A percentile compares a stretch with the other conserved stretches of the same genome.
Conservation (phyloP, 2,113 vertebrate species). For the Corynorhinus townsendii region DNA sequence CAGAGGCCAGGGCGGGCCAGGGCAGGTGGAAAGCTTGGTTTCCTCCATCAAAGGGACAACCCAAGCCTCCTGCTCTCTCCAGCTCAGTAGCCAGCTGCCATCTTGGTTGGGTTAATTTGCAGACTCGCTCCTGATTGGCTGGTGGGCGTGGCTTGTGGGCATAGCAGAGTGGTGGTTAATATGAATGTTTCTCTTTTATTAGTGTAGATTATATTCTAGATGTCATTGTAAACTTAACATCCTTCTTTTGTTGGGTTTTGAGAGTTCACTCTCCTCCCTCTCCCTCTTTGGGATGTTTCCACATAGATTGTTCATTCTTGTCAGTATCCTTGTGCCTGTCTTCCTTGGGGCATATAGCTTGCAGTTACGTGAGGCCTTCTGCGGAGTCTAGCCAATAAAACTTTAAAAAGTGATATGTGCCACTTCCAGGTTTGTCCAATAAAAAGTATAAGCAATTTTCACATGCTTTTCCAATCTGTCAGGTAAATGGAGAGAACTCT, state of each 20-base stretch:
- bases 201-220: background rate
- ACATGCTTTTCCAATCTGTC: background rate
- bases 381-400: background rate
- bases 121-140: no score
- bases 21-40: no score
- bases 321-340: background rate
- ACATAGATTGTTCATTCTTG: background rate
- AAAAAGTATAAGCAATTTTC: background rate
- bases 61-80: no score
- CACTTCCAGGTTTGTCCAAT: background rate
- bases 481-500: background rate
- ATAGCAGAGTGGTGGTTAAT: no score
- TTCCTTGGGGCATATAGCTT: background rate
- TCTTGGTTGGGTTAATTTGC: no score
- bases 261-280: background rate
- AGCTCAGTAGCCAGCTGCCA: no score
- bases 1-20: no score
- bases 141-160: no score
- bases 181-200: no score
- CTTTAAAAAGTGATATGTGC: background rate
- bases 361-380: background rate
- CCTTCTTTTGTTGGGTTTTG: background rate
- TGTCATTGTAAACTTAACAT: background rate
- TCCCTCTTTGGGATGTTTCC: background rate
- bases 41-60: no score